Percentiles rank a stretch among this genome's conserved stretches.
phyloP scores from a whole-genome alignment of 2,797 vertebrate species.

The Parambassis ranga region DNA sequence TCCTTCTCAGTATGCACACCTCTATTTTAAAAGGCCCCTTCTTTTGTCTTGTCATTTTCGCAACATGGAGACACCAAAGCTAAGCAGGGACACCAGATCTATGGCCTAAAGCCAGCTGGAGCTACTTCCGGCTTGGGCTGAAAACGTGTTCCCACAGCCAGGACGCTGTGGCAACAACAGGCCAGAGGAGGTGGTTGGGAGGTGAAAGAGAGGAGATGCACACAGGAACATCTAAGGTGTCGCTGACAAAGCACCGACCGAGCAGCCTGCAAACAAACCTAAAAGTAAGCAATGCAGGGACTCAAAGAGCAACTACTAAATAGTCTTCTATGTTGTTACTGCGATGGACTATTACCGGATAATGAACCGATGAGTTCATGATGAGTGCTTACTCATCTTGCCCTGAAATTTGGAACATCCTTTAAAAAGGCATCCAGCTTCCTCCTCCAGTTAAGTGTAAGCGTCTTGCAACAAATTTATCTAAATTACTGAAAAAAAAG shows the following conservation, averaged over 20 bases:
- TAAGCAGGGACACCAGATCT: slow-evolving; percentile 2
- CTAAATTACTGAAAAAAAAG: slow-evolving; percentile 3
- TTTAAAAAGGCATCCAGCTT: too few species aligned
- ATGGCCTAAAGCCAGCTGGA: slow-evolving; percentile 27
- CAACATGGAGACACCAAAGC: slow-evolving; percentile 27
- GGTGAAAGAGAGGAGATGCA: slow-evolving; percentile 13
- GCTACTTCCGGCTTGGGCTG: slow-evolving; percentile 20
- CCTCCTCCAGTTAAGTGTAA: neutral
- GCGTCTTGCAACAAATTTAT: neutral
- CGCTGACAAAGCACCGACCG: slow-evolving; percentile 3
- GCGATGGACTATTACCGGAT: too few species aligned
- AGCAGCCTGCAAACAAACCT: neutral
- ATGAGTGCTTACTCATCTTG: too few species aligned
- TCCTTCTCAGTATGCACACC: slow-evolving; percentile 9
- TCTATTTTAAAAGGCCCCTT: slow-evolving; percentile 13
- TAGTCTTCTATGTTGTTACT: neutral
- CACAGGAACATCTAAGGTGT: slow-evolving; percentile 16
- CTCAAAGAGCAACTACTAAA: neutral
- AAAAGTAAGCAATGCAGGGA: neutral
- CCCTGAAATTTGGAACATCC: too few species aligned
- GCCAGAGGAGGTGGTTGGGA: slow-evolving; percentile 20
- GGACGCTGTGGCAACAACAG: slow-evolving; percentile 45
- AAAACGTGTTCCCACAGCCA: slow-evolving; percentile 40
- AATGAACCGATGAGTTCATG: too few species aligned
- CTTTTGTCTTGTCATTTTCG: slow-evolving; percentile 3